Base-by-base conservation (phyloP, 2,113 vertebrate species). In the Setophaga coronata region DNA sequence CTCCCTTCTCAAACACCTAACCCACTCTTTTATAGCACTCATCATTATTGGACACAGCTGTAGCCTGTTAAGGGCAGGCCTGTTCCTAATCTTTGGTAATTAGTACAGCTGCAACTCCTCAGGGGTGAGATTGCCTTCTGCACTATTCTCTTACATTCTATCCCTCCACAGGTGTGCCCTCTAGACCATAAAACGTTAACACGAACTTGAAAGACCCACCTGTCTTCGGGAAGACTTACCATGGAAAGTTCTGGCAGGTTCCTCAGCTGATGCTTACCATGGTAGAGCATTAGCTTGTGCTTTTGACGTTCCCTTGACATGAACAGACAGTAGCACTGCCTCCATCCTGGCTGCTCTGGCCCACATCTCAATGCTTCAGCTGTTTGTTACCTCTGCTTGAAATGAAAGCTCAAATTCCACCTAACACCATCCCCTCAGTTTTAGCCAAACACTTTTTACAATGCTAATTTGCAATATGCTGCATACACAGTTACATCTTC, bases 201-300 rank as follows among this genome's bases (percentile, higher is more conserved):
- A 2, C 34, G 70, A 96, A 96, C 89, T 84, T 84, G 72, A 85
- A 84, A 86, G 82, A 90, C 48, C 50, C 40, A 94, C 19, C 67
- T 65, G 67, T 45, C 19, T 19, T n/a, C 81, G 92, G 62, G 48
- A 78, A 91, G 51, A 82, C 20, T 84, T 34, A 60, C 2, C 38
- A 34, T 10, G 38, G 29, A 56, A 34, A 78, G 48, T 6, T 48
- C 7, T 53, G 9, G 16, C n/a, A 72, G 7, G 17, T 29, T 67
- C 56, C 65, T 82, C 57, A 89, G 48, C 57, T 60, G 34, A 64
- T 45, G 40, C n/a, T 66, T n/a, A 54, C 20, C 17, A 51, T 9
- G 29, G 20, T 9, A 81, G 33, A 84, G 28, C 43, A 67, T 16
- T 56, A 56, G n/a, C 26, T 76, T 71, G 42, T 33, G 73, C 38